Evolutionary conservation across 2,797 vertebrate genomes (phyloP).

Genomic region (Chiloscyllium punctatum): DNA sequence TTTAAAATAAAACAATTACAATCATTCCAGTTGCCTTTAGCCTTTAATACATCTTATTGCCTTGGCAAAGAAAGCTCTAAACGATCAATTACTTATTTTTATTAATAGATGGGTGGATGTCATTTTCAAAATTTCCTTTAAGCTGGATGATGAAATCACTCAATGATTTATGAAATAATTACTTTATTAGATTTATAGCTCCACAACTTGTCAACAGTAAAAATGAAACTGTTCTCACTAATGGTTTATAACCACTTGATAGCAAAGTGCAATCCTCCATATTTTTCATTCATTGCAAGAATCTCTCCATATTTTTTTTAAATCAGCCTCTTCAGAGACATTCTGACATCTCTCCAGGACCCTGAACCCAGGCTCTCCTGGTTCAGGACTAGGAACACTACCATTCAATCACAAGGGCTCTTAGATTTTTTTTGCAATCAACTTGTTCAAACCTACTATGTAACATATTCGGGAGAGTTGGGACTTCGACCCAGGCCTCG

Average conservation of each 20-base stretch:
- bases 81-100: too few relatives aligned
- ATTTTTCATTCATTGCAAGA: not conserved
- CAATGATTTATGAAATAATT: not conserved
- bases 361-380: too few relatives aligned
- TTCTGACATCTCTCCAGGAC: too few relatives aligned
- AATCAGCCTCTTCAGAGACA: too few relatives aligned
- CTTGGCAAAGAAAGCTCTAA: not conserved
- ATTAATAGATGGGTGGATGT: not conserved
- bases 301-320: too few relatives aligned
- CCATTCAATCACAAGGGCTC: too few relatives aligned
- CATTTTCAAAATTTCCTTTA: not conserved
- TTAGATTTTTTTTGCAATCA: too few relatives aligned
- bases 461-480: too few relatives aligned
- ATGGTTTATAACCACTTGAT: not conserved
- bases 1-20: not conserved
- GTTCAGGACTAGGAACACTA: too few relatives aligned
- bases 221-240: not conserved
- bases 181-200: not conserved
- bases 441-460: too few relatives aligned
- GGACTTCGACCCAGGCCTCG: too few relatives aligned
- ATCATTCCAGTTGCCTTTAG: not conserved
- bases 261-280: not conserved
- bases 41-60: not conserved
- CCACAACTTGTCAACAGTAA: not conserved
- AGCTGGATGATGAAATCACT: not conserved